Percentiles rank a stretch among this genome's conserved stretches.
phyloP scores from a whole-genome alignment of 2,797 vertebrate genomes.

The Phrynocephalus guinanensis region DNA sequence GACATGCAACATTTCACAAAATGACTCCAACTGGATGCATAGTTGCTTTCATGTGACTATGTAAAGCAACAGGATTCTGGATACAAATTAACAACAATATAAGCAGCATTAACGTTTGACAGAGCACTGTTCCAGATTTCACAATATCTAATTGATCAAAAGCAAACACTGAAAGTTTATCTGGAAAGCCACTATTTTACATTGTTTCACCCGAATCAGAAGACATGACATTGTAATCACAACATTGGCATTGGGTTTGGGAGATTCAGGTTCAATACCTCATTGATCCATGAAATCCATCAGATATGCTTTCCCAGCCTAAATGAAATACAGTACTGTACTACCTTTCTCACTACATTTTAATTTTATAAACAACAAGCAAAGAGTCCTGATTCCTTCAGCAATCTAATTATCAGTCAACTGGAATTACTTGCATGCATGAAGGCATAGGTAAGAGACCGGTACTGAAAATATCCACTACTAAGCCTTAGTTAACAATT shows the following conservation, averaged over 20 bases:
- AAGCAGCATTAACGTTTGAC: neutral
- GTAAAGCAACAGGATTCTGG: too few relatives aligned
- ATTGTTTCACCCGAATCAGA: too few relatives aligned
- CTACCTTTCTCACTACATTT: neutral
- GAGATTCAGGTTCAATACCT: too few relatives aligned
- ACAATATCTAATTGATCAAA: neutral
- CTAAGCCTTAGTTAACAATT: conserved; percentile 11
- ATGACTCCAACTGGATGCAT: too few relatives aligned
- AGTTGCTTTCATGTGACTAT: too few relatives aligned
- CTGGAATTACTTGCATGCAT: neutral
- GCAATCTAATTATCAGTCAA: neutral
- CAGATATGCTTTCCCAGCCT: too few relatives aligned
- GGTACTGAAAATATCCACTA: neutral
- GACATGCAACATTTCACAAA: too few relatives aligned
- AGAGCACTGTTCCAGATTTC: neutral
- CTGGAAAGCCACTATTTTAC: neutral
- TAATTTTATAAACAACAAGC: conserved; percentile 1
- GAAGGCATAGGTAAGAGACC: neutral
- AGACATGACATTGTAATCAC: too few relatives aligned
- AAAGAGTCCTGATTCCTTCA: neutral
- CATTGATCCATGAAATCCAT: too few relatives aligned
- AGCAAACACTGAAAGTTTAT: neutral
- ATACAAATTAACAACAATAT: neutral
- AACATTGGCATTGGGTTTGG: too few relatives aligned
- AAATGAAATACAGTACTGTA: too few relatives aligned